phyloP scores from a whole-genome alignment of 2,113 vertebrate species.

The Oryzias celebensis region DNA sequence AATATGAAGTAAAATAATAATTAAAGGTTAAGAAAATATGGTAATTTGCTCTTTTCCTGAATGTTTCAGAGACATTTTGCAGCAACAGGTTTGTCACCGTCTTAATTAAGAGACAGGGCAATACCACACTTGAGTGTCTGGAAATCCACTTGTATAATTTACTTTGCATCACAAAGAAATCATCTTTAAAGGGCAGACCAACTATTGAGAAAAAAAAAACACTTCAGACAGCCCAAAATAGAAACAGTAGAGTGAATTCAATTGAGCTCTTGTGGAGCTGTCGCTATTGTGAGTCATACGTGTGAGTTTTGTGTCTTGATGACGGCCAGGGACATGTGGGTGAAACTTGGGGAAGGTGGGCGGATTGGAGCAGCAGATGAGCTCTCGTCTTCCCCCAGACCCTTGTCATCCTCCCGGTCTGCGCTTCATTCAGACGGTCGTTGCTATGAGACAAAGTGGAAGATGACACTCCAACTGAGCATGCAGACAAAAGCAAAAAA shows the following conservation, averaged over 20 bases:
- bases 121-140: constrained; percentile 17
- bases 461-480: constrained; percentile 43
- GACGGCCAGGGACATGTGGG: constrained; percentile 54
- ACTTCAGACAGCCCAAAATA: constrained; percentile 51
- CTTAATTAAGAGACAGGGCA: constrained; percentile 10
- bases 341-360: constrained; percentile 41
- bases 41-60: constrained; percentile 1
- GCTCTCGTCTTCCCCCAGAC: constrained; percentile 51
- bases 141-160: constrained; percentile 50
- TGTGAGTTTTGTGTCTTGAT: constrained; percentile 56
- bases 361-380: constrained; percentile 43
- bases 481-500: constrained; percentile 25
- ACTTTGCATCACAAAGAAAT: constrained; percentile 66
- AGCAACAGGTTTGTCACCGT: constrained; percentile 7
- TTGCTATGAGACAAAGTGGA: constrained; percentile 65
- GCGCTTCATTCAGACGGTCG: constrained; percentile 43
- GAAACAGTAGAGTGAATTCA: constrained; percentile 37
- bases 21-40: background rate
- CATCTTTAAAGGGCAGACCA: constrained; percentile 35
- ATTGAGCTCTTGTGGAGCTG: constrained; percentile 25
- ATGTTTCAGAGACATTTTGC: background rate
- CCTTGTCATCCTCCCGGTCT: constrained; percentile 46
- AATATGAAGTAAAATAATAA: background rate
- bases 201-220: constrained; percentile 38
- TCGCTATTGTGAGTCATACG: constrained; percentile 63